These are phyloP conservation scores for Drosophila nigromelanica DNA, from an alignment of 1,140 invertebrate species.

Conservation along the genomic window DNA sequence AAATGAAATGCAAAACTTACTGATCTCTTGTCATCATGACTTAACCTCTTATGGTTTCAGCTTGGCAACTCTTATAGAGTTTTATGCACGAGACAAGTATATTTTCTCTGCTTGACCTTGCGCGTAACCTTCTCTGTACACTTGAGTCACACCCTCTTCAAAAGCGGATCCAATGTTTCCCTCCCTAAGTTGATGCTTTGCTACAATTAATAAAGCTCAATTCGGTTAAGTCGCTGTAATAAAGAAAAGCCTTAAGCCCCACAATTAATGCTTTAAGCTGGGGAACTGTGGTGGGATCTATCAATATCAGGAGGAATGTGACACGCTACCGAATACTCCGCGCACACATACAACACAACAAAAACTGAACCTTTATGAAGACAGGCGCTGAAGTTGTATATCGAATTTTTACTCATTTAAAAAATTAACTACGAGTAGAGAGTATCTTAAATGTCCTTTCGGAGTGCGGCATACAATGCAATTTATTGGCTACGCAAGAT, in stretches of 20 bases:
- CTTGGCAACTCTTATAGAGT: conserved; percentile 10
- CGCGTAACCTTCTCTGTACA: conserved; percentile 16
- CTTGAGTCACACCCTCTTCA: conserved; percentile 40
- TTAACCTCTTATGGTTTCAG: conserved; percentile 24
- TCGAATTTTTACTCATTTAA: conserved; percentile 67
- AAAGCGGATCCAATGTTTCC: conserved; percentile 4
- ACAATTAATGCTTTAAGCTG: conserved; percentile 72
- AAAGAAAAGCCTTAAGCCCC: conserved; percentile 73
- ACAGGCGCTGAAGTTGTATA: conserved; percentile 8
- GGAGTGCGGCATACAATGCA: conserved; percentile 48
- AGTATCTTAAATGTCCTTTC: conserved; percentile 49
- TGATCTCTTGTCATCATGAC: conserved; percentile 40
- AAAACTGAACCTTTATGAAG: conserved; percentile 34
- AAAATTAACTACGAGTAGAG: conserved; percentile 73
- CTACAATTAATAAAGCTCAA: conserved; percentile 78
- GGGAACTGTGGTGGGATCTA: conserved; percentile 29
- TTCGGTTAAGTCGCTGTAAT: conserved; percentile 60
- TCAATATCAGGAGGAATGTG: conserved; percentile 50
- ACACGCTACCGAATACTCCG: conserved; percentile 56
- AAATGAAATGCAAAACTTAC: conserved; percentile 8
- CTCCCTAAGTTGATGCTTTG: conserved; percentile 4
- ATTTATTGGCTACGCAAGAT: conserved; percentile 80
- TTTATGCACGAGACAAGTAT: neutral
- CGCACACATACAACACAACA: conserved; percentile 27
- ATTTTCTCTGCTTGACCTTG: conserved; percentile 34